Evolutionary conservation across 1,140 invertebrate genomes (phyloP), one percentile per base, ranked within the genome.

Genomic region (Diplogasteroides magnus): DNA sequence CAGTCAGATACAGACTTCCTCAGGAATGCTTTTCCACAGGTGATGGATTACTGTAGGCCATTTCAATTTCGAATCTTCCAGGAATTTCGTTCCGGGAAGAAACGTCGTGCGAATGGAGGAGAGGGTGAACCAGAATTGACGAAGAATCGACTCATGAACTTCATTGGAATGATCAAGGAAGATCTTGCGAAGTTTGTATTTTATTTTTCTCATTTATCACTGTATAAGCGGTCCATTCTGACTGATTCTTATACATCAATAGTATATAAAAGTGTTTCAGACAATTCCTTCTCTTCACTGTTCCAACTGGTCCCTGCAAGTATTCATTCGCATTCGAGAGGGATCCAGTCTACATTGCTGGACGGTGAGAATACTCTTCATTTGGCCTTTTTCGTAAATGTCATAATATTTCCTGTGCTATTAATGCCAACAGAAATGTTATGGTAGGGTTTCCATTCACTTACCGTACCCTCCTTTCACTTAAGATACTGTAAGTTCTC

Each of bases 401-500:
- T n/a, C n/a, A n/a, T n/a, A n/a, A n/a, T n/a, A n/a, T n/a, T n/a
- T n/a, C n/a, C n/a, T n/a, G n/a, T n/a, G n/a, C n/a, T n/a, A n/a
- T n/a, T n/a, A n/a, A n/a, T n/a, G n/a, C n/a, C n/a, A n/a, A n/a
- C n/a, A n/a, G n/a, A n/a, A n/a, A n/a, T n/a, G n/a, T n/a, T n/a
- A n/a, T n/a, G n/a, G n/a, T n/a, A n/a, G n/a, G n/a, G n/a, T n/a
- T n/a, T n/a, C 19, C 19, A 48, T 48, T 48, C 37, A 48, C 6
- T 19, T 48, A 48, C 37, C 6, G 37, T 48, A 48, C 19, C 37
- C 37, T n/a, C n/a, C n/a, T n/a, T n/a, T n/a, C n/a, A n/a, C 37
- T 48, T 48, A 19, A 48, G 37, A 25, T 81, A 81, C 57, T 79
- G 78, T 69, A 81, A 81, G 60, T 81, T 62, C 64, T 81, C 80